phyloP scores from a whole-genome alignment of 2,888 invertebrate species.

The Morpho deidamia region DNA sequence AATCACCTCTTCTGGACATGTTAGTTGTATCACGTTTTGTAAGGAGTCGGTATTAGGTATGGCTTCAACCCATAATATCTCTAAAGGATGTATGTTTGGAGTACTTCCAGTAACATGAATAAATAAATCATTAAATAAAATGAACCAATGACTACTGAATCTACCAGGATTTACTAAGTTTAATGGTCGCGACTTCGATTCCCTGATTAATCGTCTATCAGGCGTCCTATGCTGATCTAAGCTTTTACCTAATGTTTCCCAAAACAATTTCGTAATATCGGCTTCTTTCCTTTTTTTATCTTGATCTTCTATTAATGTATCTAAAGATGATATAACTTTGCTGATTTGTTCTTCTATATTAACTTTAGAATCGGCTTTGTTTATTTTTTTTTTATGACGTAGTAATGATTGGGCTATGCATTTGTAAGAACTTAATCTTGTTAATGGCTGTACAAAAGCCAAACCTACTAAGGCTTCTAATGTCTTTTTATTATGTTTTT shows the following conservation, averaged over 20 bases:
- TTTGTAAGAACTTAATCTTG: conserved; percentile 80
- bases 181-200: conserved; percentile 85
- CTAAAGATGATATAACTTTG: conserved; percentile 80
- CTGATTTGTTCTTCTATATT: conserved; percentile 74
- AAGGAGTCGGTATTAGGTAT: conserved; percentile 81
- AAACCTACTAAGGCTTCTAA: conserved; percentile 78
- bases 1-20: conserved; percentile 88
- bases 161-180: conserved; percentile 83
- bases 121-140: conserved; percentile 89
- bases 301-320: conserved; percentile 80
- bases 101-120: conserved; percentile 85
- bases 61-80: conserved; percentile 89
- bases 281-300: conserved; percentile 81
- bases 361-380: conserved; percentile 55
- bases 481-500: conserved; percentile 73
- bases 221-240: conserved; percentile 80
- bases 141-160: conserved; percentile 88
- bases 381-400: conserved; percentile 63
- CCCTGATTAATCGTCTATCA: conserved; percentile 86
- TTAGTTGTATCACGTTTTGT: conserved; percentile 82
- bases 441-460: conserved; percentile 80
- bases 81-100: conserved; percentile 82
- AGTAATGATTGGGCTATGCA: conserved; percentile 78
- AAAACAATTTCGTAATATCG: conserved; percentile 84
- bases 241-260: conserved; percentile 83